Evolutionary conservation across 2,797 vertebrate species (phyloP), one percentile per base, ranked within the genome.

Genomic region (Xiphorhynchus erythropygius): DNA sequence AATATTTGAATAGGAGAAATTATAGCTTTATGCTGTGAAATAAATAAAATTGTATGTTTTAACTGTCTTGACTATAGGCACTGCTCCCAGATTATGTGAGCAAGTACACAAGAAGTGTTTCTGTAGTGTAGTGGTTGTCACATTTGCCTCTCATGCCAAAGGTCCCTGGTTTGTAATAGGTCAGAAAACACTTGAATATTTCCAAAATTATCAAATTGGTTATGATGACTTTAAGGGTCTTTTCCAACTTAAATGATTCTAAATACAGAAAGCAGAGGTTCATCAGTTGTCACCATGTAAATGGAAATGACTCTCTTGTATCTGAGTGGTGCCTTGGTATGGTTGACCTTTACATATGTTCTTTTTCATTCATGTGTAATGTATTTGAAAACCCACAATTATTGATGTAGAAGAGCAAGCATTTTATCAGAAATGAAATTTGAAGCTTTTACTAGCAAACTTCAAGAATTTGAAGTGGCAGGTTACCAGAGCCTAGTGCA

Each of bases 211-310:
- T 27, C 11, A 35, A 35, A 27, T 12, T 27, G 21, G 21, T 56
- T 22, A 42, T 2, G 1, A 14, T 47, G 14, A 55, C 62, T 94
- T 57, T 32, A 47, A 76, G 13, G 11, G 10, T 62, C 22, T 50
- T 60, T 75, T 76, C 41, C 23, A 37, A 23, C 11, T 35, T 19
- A 9, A 19, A 55, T 16, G 5, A 27, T 74, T 84, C 13, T 19
- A 75, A 42, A 27, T 17, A 30, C 15, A 55, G 33, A 52, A 37
- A 74, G 28, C 28, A 65, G 42, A 87, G 7, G 5, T 74, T 52
- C 1, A 2, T 32, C 33, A 13, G 2, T 11, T 74, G 32, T 52
- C 27, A 73, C 4, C 17, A 59, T 0, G 0, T 18, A 69, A 64
- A 15, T 16, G 8, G 52, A 74, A 88, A 67, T 59, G 13, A n/a